A percentile compares a stretch with the other conserved stretches of the same genome.
Conservation (phyloP, 1,140 invertebrate species). For the Papilio helenus region DNA sequence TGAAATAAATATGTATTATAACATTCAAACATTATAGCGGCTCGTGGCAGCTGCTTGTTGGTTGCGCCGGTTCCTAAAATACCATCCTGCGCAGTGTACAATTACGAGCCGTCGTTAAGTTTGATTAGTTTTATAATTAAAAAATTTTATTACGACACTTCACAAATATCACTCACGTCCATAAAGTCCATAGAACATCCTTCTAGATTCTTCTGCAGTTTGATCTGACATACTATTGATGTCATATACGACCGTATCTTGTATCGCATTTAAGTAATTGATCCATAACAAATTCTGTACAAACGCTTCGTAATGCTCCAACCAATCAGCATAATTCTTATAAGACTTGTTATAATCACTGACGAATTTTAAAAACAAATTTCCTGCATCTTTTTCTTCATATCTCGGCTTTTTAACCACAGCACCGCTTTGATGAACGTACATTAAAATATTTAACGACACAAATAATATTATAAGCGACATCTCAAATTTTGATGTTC, state of each 20-base stretch:
- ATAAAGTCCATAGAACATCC: slow-evolving; percentile 16
- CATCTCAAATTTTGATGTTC: not conserved
- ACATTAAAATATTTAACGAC: not conserved
- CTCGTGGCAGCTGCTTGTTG: not conserved
- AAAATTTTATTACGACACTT: not conserved
- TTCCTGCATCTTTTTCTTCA: slow-evolving; percentile 19
- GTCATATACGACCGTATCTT: slow-evolving; percentile 6
- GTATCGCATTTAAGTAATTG: slow-evolving; percentile 28
- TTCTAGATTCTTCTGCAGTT: slow-evolving; percentile 26
- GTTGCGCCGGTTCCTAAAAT: no score
- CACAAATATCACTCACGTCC: slow-evolving; percentile 2
- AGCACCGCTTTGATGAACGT: not conserved
- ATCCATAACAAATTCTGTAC: slow-evolving; percentile 27
- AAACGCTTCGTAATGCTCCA: slow-evolving; percentile 32
- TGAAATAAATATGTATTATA: not conserved
- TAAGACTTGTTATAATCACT: slow-evolving; percentile 27
- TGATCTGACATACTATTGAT: slow-evolving; percentile 27
- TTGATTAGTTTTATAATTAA: not conserved
- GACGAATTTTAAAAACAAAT: slow-evolving; percentile 26
- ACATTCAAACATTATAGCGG: not conserved
- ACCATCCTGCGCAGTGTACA: not conserved
- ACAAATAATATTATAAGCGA: not conserved
- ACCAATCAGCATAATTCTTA: slow-evolving; percentile 21
- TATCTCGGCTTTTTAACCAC: not conserved
- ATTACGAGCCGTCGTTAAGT: not conserved